phyloP scores from a whole-genome alignment of 2,888 invertebrate genomes.

The Mantis religiosa region DNA sequence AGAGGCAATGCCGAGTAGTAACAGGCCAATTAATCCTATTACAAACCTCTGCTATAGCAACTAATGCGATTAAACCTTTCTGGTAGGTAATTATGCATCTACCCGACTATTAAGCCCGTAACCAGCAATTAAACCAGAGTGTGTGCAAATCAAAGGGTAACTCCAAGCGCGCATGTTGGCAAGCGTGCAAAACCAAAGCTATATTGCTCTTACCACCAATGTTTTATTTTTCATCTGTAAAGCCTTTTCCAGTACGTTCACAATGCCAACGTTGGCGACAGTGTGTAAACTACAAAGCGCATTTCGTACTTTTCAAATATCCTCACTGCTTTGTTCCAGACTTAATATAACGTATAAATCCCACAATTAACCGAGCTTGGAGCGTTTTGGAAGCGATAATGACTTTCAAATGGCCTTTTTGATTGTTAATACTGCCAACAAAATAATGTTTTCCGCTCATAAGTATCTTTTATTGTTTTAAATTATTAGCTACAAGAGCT shows the following conservation, averaged over 20 bases:
- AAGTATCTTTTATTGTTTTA: background rate
- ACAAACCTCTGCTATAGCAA: background rate
- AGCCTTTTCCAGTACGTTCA: background rate
- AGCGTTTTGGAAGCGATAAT: background rate
- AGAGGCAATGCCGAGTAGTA: background rate
- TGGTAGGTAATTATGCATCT: conserved; percentile 9
- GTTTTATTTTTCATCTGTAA: background rate
- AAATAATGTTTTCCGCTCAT: background rate
- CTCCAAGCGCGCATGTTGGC: background rate
- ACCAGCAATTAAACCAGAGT: conserved; percentile 7
- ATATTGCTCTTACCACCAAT: background rate
- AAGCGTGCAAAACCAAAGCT: background rate
- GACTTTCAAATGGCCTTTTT: background rate
- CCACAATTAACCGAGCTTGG: background rate
- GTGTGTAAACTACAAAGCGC: background rate
- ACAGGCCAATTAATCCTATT: conserved; percentile 6
- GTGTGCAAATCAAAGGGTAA: background rate
- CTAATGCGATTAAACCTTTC: conserved; percentile 19
- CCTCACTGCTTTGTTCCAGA: background rate
- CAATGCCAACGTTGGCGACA: background rate
- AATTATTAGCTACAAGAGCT: background rate
- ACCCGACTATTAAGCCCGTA: conserved; percentile 5
- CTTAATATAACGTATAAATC: background rate
- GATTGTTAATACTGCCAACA: background rate
- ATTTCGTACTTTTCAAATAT: background rate